phyloP scores from a whole-genome alignment of 2,113 vertebrate genomes.

The Gasterosteus nipponicus region DNA sequence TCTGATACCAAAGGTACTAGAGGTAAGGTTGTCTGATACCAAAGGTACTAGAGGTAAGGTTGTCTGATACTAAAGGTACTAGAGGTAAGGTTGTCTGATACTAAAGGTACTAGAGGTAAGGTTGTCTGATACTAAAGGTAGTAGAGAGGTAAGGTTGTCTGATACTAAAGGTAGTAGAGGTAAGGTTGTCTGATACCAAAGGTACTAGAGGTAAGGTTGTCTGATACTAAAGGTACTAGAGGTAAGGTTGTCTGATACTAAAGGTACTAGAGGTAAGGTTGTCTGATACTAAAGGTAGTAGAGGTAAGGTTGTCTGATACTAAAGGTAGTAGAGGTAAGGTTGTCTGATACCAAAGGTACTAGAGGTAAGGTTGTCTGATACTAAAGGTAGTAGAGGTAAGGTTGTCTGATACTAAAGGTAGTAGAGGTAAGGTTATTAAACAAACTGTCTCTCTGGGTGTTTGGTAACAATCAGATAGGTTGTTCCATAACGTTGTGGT shows the following conservation, averaged over 20 bases:
- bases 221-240: not conserved
- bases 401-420: too few relatives aligned
- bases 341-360: not conserved
- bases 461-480: constrained; percentile 21
- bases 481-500: constrained; percentile 19
- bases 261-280: not conserved
- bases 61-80: too few relatives aligned
- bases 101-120: too few relatives aligned
- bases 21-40: constrained; percentile 2
- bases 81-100: constrained; percentile 6
- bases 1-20: too few relatives aligned
- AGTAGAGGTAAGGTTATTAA: constrained; percentile 13
- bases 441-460: not conserved
- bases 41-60: too few relatives aligned
- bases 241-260: not conserved
- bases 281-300: not conserved
- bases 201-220: too few relatives aligned
- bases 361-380: too few relatives aligned
- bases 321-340: not conserved
- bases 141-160: constrained; percentile 2
- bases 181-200: too few relatives aligned
- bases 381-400: too few relatives aligned
- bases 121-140: too few relatives aligned
- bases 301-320: too few relatives aligned
- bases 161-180: too few relatives aligned